phyloP scores from a whole-genome alignment of 2,888 invertebrate genomes.

The Chaitophorus viminalis region DNA sequence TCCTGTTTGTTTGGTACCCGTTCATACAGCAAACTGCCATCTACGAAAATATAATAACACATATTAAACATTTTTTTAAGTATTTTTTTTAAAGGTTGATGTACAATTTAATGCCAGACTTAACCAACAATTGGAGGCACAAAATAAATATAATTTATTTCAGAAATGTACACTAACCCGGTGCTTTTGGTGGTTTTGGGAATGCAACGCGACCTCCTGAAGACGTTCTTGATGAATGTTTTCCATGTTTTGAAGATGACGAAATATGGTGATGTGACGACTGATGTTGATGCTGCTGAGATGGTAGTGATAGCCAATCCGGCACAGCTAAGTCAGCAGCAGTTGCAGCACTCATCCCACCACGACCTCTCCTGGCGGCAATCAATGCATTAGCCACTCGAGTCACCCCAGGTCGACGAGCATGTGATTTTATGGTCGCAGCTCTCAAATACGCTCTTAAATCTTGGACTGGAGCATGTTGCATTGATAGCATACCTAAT shows the following conservation, averaged over 20 bases:
- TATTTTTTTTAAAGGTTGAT: background rate
- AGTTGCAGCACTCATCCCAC: background rate
- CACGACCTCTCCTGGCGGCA: conserved; percentile 69
- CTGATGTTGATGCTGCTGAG: conserved; percentile 32
- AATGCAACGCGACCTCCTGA: conserved; percentile 75
- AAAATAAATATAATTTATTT: no score
- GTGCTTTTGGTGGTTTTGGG: conserved; percentile 90
- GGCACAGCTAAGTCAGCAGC: conserved; percentile 69
- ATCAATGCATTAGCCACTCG: conserved; percentile 78
- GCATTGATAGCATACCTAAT: conserved; percentile 46
- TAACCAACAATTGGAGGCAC: no score
- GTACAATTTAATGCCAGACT: no score
- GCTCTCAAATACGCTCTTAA: conserved; percentile 31
- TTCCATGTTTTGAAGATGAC: conserved; percentile 75
- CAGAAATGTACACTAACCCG: conserved; percentile 70
- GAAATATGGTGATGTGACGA: conserved; percentile 26
- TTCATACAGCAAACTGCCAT: conserved; percentile 89
- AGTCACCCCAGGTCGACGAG: conserved; percentile 71
- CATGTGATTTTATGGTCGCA: conserved; percentile 25
- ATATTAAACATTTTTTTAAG: background rate
- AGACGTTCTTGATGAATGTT: conserved; percentile 82
- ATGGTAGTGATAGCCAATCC: conserved; percentile 73
- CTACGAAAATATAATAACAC: conserved; percentile 66
- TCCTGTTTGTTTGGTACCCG: conserved; percentile 82
- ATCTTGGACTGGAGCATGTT: conserved; percentile 38